Conservation (phyloP, 2,797 vertebrate species). For the Intellagama lesueurii region DNA sequence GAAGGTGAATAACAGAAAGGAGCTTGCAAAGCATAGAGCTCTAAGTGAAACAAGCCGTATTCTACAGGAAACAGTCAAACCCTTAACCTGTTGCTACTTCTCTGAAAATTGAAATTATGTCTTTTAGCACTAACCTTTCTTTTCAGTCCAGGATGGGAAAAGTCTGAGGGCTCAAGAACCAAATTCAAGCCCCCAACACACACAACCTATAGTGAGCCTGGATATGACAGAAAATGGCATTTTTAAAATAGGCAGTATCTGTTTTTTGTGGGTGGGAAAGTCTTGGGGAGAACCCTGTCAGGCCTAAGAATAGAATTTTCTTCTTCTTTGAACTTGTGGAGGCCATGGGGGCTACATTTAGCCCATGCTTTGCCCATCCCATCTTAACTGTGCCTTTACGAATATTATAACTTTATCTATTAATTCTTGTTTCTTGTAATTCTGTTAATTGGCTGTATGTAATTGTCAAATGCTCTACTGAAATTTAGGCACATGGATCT, state of each 20-base stretch:
- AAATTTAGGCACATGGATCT: neutral
- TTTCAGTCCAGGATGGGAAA: neutral
- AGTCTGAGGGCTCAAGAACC: no score
- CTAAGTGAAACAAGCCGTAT: neutral
- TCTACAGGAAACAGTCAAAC: neutral
- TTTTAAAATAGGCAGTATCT: no score
- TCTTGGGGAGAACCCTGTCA: no score
- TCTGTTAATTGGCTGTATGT: neutral
- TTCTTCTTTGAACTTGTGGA: no score
- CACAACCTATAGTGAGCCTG: no score
- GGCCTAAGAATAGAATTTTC: no score
- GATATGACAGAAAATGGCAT: no score
- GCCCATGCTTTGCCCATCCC: no score
- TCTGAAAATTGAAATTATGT: neutral
- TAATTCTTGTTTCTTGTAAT: neutral
- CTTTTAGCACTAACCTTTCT: neutral
- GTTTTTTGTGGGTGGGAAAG: no score
- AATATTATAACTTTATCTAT: neutral
- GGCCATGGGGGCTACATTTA: no score
- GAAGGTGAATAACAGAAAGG: neutral
- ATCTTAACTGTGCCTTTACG: neutral
- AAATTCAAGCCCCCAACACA: no score
- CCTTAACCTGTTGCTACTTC: neutral
- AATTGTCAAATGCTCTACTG: neutral
- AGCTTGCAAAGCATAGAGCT: neutral